Percentiles rank a stretch among this genome's conserved stretches.
phyloP scores from a whole-genome alignment of 2,888 invertebrate species.

The Poecilus cupreus region DNA sequence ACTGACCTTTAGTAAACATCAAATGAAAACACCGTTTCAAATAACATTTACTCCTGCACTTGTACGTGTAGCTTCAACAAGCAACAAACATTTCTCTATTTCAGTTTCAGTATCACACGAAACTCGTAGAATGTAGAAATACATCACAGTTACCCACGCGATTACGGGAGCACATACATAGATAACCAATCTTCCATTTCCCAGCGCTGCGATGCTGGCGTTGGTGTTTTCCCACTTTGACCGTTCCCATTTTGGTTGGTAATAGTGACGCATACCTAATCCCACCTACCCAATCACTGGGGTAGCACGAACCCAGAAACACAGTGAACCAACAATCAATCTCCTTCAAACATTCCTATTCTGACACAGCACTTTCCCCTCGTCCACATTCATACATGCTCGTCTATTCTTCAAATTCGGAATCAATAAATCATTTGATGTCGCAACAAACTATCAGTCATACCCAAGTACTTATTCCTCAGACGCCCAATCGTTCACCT shows the following conservation, averaged over 20 bases:
- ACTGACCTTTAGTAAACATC: background rate
- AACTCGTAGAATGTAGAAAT: too few relatives aligned
- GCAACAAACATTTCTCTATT: background rate
- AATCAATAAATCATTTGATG: too few relatives aligned
- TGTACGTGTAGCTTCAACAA: background rate
- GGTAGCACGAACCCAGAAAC: too few relatives aligned
- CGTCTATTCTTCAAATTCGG: too few relatives aligned
- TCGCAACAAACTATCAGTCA: too few relatives aligned
- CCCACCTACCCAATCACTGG: too few relatives aligned
- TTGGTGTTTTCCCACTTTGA: background rate
- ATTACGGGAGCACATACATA: background rate
- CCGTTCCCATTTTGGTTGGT: background rate
- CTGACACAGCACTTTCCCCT: too few relatives aligned
- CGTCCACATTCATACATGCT: too few relatives aligned
- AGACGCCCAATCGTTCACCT: too few relatives aligned
- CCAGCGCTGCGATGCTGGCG: background rate
- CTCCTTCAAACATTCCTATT: too few relatives aligned
- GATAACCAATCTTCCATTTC: background rate
- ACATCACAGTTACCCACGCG: background rate
- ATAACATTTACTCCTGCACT: background rate
- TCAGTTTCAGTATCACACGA: background rate
- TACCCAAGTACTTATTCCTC: too few relatives aligned
- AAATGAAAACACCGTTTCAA: background rate
- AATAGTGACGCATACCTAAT: background rate
- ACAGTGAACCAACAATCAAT: too few relatives aligned